Evolutionary conservation across 35 echinoderm and acorn worm genomes (phyloP), one percentile per base, ranked within the genome.

Genomic region (Acanthaster planci): DNA sequence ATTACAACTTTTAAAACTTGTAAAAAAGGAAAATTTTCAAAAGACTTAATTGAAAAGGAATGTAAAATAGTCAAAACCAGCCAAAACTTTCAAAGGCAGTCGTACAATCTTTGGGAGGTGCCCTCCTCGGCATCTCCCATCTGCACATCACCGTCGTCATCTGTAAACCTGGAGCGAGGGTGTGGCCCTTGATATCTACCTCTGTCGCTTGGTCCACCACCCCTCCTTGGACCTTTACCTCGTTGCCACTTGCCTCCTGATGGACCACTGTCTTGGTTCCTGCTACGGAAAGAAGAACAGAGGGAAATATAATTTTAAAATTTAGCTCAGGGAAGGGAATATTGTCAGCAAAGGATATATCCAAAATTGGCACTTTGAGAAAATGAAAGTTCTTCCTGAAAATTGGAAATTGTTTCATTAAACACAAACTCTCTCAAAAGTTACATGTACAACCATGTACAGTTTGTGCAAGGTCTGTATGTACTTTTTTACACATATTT

Each of bases 181-280:
- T 76, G 50, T 37, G 84, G 84, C 0, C 60, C 84, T 40, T 75
- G 38, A 19, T 78, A 50, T 34, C 22, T 35, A 31, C 84, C 51
- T 77, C 21, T 40, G 75, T 78, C 67, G 31, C 67, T 77, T n/a
- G 59, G 59, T 44, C 84, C 55, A 15, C 67, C n/a, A 72, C 50
- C 31, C 9, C 60, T 44, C 52, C 68, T 72, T 4, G 60, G 60
- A 7, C 75, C 35, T 52, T 52, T 76, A 21, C 68, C 84, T 35
- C 84, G 18, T 78, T 78, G 84, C 84, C 84, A 86, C 54, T 76
- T 86, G 15, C 31, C 84, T 53, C 68, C 68, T 37, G 75, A 68
- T 47, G 51, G 37, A 32, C 47, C 72, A 54, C 84, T 42, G 42
- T 76, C 76, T 3, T 51, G 27, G 34, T 23, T 72, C 9, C 84